Evolutionary conservation across 2,888 invertebrate genomes (phyloP).

Genomic region (Tachina grossa): DNA sequence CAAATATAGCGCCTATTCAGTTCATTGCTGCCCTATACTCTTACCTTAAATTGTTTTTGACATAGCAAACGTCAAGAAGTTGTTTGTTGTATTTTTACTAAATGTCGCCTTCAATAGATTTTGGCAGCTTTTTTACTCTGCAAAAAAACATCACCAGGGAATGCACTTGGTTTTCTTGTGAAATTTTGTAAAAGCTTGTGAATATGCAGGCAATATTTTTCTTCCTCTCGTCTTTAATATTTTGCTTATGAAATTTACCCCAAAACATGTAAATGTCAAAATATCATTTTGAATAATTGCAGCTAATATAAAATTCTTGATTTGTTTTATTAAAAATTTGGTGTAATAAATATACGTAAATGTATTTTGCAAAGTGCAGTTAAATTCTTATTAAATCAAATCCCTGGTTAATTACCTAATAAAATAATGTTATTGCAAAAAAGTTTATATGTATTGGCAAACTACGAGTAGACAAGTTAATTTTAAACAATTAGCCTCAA

Average conservation of each 20-base stretch:
- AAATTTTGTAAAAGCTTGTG: constrained; percentile 27
- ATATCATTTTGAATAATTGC: constrained; percentile 62
- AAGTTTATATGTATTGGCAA: not conserved
- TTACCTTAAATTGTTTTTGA: not conserved
- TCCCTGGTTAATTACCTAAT: constrained; percentile 42
- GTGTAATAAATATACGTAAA: not conserved
- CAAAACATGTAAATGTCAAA: constrained; percentile 53
- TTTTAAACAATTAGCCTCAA: constrained; percentile 26
- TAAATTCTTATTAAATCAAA: constrained; percentile 29
- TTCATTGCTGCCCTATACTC: not conserved
- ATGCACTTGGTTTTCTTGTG: constrained; percentile 41
- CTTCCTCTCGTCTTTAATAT: not conserved
- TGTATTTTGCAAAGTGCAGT: not conserved
- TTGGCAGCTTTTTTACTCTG: constrained; percentile 75
- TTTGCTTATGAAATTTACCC: not conserved
- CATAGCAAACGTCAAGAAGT: constrained; percentile 39
- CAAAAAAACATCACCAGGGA: constrained; percentile 59
- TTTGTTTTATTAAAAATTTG: not conserved
- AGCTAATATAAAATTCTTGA: constrained; percentile 47
- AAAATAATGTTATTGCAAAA: not conserved
- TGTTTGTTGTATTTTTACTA: constrained; percentile 66
- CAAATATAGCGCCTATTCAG: not conserved
- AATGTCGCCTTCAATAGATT: constrained; percentile 79
- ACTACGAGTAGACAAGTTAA: not conserved
- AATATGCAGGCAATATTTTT: not conserved